A percentile compares a stretch with the other conserved stretches of the same genome.
Evolutionary conservation across 1,140 invertebrate species (phyloP).

Genomic region (Coelopa frigida): DNA sequence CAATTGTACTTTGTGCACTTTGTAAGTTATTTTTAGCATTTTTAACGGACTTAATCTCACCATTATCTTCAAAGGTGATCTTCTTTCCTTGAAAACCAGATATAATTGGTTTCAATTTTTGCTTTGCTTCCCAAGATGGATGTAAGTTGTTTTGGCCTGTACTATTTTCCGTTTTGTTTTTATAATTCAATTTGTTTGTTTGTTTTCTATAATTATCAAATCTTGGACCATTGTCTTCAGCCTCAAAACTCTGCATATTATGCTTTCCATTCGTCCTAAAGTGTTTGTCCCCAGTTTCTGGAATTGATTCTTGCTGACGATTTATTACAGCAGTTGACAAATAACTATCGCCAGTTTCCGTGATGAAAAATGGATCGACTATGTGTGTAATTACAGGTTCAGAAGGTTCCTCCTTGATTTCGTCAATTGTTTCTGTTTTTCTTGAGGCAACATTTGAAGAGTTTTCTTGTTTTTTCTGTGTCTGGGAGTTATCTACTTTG

Average conservation of each 20-base stretch:
- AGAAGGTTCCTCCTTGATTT: conserved; percentile 3
- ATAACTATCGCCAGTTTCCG: conserved; percentile 51
- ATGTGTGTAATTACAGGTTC: conserved; percentile 26
- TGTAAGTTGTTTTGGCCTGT: too few species aligned
- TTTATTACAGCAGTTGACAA: conserved; percentile 51
- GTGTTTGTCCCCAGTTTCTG: conserved; percentile 18
- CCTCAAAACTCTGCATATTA: conserved; percentile 4
- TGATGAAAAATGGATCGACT: conserved; percentile 54
- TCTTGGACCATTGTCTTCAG: neutral
- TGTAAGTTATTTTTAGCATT: too few species aligned
- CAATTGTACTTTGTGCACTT: neutral
- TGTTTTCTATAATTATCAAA: too few species aligned
- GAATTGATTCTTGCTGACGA: conserved; percentile 30
- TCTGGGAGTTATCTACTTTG: neutral
- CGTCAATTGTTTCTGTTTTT: conserved; percentile 5
- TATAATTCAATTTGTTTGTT: too few species aligned
- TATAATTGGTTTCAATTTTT: conserved; percentile 35
- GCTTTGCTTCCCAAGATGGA: conserved; percentile 57
- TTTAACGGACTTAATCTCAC: too few species aligned
- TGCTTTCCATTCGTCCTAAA: conserved; percentile 1
- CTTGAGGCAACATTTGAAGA: neutral
- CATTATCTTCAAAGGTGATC: conserved; percentile 39
- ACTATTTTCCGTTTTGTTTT: too few species aligned
- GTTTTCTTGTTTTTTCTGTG: neutral
- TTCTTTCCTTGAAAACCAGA: conserved; percentile 40